Conservation (phyloP, 2,797 vertebrate genomes). For the Oceanodroma leucorhoa region DNA sequence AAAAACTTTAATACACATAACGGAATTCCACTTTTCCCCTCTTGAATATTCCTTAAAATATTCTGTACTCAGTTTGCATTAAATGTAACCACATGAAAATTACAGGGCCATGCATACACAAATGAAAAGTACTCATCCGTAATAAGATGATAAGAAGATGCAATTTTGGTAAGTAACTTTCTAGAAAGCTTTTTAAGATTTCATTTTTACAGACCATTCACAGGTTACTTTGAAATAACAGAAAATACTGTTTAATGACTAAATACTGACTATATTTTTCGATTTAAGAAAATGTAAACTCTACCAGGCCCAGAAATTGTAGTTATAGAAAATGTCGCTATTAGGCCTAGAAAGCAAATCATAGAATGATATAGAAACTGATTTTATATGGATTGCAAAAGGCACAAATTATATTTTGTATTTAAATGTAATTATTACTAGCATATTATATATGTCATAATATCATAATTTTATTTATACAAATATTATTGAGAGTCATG, state of each 20-base stretch:
- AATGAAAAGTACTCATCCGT: background rate
- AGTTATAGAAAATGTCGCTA: background rate
- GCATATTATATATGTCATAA: background rate
- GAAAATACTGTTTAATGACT: background rate
- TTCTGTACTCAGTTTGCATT: background rate
- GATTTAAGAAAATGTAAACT: background rate
- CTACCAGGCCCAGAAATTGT: background rate
- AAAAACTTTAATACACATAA: background rate
- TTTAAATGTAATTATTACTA: background rate
- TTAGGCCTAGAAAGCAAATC: background rate
- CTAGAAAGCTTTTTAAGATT: background rate
- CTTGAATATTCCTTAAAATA: background rate
- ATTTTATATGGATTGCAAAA: background rate
- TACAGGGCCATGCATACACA: background rate
- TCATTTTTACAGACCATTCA: background rate
- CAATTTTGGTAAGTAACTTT: background rate
- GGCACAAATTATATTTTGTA: background rate
- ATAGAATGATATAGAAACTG: background rate
- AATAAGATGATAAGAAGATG: background rate
- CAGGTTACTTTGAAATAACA: background rate
- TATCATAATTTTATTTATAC: background rate
- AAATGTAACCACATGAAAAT: background rate
- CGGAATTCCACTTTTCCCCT: background rate
- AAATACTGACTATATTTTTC: background rate
- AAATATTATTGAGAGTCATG: background rate